Conservation (phyloP, 1,140 invertebrate species). For the Berghia stephanieae region DNA sequence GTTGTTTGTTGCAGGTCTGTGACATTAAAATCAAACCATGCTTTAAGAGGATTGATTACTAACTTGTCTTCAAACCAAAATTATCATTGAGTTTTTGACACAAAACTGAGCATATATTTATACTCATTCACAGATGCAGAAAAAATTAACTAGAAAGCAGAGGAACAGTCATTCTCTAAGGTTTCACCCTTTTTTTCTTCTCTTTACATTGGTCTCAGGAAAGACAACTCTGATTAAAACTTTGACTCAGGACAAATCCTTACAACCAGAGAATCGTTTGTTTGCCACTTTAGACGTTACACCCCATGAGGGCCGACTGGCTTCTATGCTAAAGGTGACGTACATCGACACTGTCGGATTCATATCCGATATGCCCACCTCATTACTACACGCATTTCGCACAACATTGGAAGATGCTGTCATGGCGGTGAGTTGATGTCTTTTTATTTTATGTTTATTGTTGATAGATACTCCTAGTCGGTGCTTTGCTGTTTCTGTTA, state of each 20-base stretch:
- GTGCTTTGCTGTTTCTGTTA: neutral
- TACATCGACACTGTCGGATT: slow-evolving; percentile 93
- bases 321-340: slow-evolving; percentile 71
- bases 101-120: too few relatives aligned
- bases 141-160: too few relatives aligned
- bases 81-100: too few relatives aligned
- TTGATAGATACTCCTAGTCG: neutral
- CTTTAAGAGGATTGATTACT: neutral
- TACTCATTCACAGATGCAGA: too few relatives aligned
- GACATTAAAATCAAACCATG: too few relatives aligned
- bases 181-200: neutral
- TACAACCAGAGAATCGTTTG: slow-evolving; percentile 80
- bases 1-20: too few relatives aligned
- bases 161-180: neutral
- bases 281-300: slow-evolving; percentile 94
- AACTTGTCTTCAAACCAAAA: neutral
- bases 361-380: slow-evolving; percentile 86
- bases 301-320: slow-evolving; percentile 76
- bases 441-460: neutral
- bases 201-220: slow-evolving; percentile 60
- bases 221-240: slow-evolving; percentile 87
- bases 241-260: slow-evolving; percentile 74
- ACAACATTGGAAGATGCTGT: slow-evolving; percentile 85
- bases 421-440: slow-evolving; percentile 62
- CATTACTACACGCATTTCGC: slow-evolving; percentile 83